These are phyloP conservation scores for Parotia lawesii DNA, from an alignment of 2,113 vertebrate genomes.

Conservation along the genomic window DNA sequence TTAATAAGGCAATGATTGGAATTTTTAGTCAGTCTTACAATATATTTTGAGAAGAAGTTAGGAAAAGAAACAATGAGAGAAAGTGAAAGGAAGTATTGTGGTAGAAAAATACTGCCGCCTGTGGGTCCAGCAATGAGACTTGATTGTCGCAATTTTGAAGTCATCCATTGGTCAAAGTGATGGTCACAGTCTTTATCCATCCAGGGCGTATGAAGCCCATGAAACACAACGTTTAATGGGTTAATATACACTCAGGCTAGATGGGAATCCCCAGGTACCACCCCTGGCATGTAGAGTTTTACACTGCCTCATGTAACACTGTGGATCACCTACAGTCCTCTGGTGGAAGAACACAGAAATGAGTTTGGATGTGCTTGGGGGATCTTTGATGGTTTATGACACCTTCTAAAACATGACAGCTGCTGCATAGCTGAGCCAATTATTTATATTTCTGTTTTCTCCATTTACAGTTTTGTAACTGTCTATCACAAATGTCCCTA, in stretches of 20 bases:
- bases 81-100: background rate
- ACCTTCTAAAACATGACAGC: background rate
- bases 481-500: background rate
- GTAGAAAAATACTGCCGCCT: background rate
- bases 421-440: background rate
- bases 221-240: background rate
- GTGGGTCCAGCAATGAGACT: background rate
- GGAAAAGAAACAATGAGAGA: background rate
- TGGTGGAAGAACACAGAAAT: background rate
- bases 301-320: too few species aligned
- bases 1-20: too few species aligned
- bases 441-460: background rate
- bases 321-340: background rate
- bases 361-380: background rate
- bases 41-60: background rate
- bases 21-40: background rate
- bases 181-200: background rate
- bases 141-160: fast-evolving
- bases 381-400: background rate
- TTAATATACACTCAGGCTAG: background rate
- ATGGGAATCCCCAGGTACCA: background rate
- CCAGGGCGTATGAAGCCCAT: background rate
- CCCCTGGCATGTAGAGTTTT: fast-evolving
- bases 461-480: background rate
- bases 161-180: fast-evolving